Evolutionary conservation across 2,113 vertebrate genomes (phyloP).

Genomic region (Otolemur garnettii): DNA sequence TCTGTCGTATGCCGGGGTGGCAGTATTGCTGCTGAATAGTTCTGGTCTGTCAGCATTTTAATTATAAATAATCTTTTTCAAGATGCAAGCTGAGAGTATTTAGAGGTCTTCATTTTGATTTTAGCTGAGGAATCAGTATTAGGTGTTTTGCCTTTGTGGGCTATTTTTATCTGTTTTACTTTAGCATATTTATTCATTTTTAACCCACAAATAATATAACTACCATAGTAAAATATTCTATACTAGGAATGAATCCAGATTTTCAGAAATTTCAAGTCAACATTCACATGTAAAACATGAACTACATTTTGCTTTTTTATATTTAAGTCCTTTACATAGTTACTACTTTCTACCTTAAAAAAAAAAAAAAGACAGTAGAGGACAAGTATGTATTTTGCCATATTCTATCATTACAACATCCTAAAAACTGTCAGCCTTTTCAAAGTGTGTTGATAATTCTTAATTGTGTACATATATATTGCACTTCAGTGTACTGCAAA

Average conservation of each 20-base stretch:
- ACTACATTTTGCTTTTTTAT: constrained; percentile 38
- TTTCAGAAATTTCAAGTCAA: constrained; percentile 50
- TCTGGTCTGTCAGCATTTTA: constrained; percentile 41
- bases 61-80: background rate
- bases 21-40: background rate
- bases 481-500: background rate
- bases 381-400: background rate
- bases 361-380: background rate
- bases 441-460: background rate
- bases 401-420: background rate
- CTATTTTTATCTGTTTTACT: constrained; percentile 59
- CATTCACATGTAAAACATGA: constrained; percentile 26
- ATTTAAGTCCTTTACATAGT: constrained; percentile 35
- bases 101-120: background rate
- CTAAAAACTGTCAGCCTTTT: background rate
- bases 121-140: constrained; percentile 19
- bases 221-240: background rate
- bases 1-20: fast-evolving
- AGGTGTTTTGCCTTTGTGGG: constrained; percentile 38
- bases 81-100: background rate
- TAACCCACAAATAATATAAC: constrained; percentile 15
- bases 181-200: constrained; percentile 25
- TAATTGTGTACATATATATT: background rate
- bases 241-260: background rate
- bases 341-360: background rate